A percentile compares a stretch with the other conserved stretches of the same genome.
Conservation (phyloP, 1,140 invertebrate species). For the Agrilus planipennis region DNA sequence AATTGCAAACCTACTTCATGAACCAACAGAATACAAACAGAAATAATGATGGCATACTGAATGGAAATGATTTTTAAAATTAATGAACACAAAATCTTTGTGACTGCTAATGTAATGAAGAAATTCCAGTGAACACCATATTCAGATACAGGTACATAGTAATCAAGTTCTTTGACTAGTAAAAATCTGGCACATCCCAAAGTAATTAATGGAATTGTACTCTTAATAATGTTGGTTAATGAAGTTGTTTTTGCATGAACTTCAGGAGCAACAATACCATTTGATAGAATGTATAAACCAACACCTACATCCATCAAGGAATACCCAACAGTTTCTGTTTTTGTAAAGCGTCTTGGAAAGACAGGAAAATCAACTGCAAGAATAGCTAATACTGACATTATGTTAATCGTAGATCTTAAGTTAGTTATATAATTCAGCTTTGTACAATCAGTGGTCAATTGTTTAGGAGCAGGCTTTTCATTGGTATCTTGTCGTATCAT, state of each 20-base stretch:
- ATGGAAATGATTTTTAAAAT: conserved; percentile 39
- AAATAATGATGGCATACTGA: conserved; percentile 36
- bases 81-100: conserved; percentile 59
- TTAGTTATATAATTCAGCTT: conserved; percentile 49
- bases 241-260: conserved; percentile 33
- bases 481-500: conserved; percentile 9
- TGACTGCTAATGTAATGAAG: conserved; percentile 79
- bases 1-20: conserved; percentile 58
- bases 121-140: conserved; percentile 98
- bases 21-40: conserved; percentile 41
- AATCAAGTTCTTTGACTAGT: conserved; percentile 54
- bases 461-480: conserved; percentile 19
- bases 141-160: conserved; percentile 78
- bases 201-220: conserved; percentile 42
- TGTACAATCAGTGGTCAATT: conserved; percentile 24
- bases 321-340: conserved; percentile 77
- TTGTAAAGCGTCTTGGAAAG: conserved; percentile 75
- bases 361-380: conserved; percentile 84
- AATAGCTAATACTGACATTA: conserved; percentile 72
- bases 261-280: conserved; percentile 62
- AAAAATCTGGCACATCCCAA: conserved; percentile 61
- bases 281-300: conserved; percentile 76
- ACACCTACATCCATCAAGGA: conserved; percentile 93
- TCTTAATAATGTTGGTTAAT: conserved; percentile 30
- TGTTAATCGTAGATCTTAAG: conserved; percentile 54